Conservation (phyloP, 1,140 invertebrate species). For the Drosophila sp. region DNA sequence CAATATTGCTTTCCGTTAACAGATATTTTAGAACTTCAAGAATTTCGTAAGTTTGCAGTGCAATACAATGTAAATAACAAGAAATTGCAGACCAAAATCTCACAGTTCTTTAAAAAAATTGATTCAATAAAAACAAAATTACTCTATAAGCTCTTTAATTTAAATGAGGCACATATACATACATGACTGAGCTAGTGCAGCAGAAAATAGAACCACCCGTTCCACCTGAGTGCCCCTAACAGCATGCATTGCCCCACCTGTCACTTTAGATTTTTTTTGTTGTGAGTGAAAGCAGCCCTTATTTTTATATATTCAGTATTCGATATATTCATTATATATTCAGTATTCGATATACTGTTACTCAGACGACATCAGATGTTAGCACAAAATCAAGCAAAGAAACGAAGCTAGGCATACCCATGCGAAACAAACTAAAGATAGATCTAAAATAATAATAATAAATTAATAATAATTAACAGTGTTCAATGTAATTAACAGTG, state of each 20-base stretch:
- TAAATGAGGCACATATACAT: no score
- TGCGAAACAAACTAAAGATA: conserved; percentile 27
- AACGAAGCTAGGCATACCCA: not conserved
- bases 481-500: not conserved
- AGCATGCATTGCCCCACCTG: conserved; percentile 8
- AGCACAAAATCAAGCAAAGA: not conserved
- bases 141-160: no score
- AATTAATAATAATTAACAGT: conserved; percentile 1
- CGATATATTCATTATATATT: not conserved
- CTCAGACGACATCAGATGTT: no score
- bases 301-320: not conserved
- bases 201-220: not conserved
- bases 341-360: no score
- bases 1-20: no score
- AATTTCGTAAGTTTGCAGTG: no score
- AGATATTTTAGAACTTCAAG: no score
- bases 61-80: no score
- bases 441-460: conserved; percentile 14
- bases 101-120: no score
- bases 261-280: not conserved
- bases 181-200: no score
- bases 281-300: not conserved
- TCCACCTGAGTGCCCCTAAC: not conserved
- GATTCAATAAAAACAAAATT: no score
- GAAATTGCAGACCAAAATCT: no score